Conservation (phyloP, 2,113 vertebrate species). For the Clarias magur region DNA sequence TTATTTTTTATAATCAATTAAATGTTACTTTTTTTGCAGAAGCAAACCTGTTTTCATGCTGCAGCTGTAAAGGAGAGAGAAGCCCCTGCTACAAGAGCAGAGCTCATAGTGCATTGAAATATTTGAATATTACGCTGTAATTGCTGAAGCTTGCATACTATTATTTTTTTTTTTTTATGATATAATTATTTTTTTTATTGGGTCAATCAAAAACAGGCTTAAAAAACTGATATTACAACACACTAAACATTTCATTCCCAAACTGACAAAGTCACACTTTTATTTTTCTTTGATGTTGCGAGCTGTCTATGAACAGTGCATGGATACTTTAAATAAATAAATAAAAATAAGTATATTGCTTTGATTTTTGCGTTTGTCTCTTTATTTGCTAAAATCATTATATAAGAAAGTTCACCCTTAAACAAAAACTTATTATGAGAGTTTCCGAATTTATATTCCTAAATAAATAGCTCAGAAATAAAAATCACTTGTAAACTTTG, state of each 20-base stretch:
- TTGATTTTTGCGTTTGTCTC: slow-evolving; percentile 17
- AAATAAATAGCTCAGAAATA: background rate
- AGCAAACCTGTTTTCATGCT: background rate
- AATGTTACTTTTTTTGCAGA: background rate
- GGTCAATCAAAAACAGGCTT: background rate
- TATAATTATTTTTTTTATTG: background rate
- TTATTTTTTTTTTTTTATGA: slow-evolving; percentile 10
- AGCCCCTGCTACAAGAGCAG: background rate
- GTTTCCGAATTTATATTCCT: background rate
- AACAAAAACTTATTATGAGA: background rate
- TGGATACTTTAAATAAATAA: slow-evolving; percentile 13
- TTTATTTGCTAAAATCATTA: background rate
- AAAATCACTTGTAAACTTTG: background rate
- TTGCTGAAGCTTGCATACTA: background rate
- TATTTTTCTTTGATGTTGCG: background rate
- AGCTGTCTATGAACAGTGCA: slow-evolving; percentile 9
- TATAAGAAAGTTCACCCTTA: background rate
- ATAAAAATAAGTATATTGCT: background rate
- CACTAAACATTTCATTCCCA: background rate
- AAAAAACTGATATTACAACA: background rate
- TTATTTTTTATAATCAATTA: background rate
- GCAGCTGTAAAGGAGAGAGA: background rate
- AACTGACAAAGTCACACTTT: background rate
- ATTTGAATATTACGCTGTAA: background rate
- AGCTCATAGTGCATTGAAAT: background rate